Conservation (phyloP, 2,797 vertebrate species). For the Microhierax caerulescens region DNA sequence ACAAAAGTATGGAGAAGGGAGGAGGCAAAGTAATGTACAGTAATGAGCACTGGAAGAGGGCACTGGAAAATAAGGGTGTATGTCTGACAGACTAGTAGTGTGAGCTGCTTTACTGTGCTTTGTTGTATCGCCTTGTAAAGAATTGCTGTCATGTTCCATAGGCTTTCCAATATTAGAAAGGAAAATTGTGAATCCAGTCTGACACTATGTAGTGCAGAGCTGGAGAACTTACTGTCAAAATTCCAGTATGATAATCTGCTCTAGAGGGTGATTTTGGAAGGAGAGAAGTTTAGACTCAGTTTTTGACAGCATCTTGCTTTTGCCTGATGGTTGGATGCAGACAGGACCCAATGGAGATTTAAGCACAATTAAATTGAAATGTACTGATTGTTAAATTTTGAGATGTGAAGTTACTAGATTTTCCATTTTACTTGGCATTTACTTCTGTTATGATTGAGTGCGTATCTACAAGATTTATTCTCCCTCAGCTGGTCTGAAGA, state of each 20-base stretch:
- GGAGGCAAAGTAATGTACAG: neutral
- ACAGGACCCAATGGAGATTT: neutral
- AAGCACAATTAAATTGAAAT: neutral
- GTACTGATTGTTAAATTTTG: neutral
- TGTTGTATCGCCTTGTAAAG: neutral
- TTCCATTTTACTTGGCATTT: neutral
- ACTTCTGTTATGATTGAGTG: neutral
- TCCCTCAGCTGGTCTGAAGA: neutral
- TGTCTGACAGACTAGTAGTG: neutral
- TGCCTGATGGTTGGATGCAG: neutral
- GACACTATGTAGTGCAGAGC: accelerated
- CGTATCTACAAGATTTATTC: neutral
- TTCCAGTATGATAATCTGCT: neutral
- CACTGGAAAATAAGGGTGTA: neutral
- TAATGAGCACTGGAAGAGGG: neutral
- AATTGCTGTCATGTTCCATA: neutral
- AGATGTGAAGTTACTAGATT: neutral
- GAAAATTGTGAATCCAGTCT: accelerated
- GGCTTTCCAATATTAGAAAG: neutral
- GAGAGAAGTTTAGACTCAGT: neutral
- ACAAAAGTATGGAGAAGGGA: neutral
- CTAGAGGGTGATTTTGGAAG: neutral
- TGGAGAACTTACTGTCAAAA: neutral
- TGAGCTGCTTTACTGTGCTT: neutral
- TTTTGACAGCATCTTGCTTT: neutral